Evolutionary conservation across 1,140 invertebrate species (phyloP), one percentile per base, ranked within the genome.

Genomic region (Pygmarrhopalites habei): DNA sequence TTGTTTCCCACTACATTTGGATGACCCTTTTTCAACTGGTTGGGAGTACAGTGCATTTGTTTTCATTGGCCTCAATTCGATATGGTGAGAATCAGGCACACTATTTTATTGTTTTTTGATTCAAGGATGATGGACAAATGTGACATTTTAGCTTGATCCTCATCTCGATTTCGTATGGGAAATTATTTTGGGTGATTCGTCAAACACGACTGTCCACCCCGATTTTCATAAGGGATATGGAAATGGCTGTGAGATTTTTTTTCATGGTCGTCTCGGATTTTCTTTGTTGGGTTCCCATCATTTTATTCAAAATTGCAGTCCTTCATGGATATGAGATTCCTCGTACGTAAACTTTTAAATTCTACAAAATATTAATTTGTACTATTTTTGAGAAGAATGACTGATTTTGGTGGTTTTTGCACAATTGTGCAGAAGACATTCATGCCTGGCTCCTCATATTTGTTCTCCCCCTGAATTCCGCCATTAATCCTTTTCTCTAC

Each of bases 11-110:
- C 71, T 88, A 4, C 85, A 88, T 72, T 84, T 89, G 56, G 82
- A 84, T 63, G 83, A 87, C 67, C 83, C 85, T 2, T 87, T 77
- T 73, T 75, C 82, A 1, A 71, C 82, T 44, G 86, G 86, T 10
- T 89, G 86, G 87, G 77, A 87, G 69, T 89, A 87, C 73, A 88
- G 85, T 0, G 81, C 84, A 0, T 85, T 87, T 67, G 80, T 88
- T 28, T 86, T 87, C 70, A 76, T 88, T 14, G 84, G 83, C 25
- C 72, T 87, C n/a, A 88, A 88, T 75, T 73, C 62, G 10, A 23
- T 60, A 12, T 67, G 65, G 64, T 58, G 57, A 46, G 28, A 59
- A 17, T 46, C 1, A n/a, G n/a, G n/a, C n/a, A n/a, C n/a, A 14
- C 28, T 35, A 15, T 10, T 12, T 2, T 19, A 26, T 57, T 15